Base-by-base conservation (phyloP, 1,140 invertebrate genomes). In the Drosophila watanabei region DNA sequence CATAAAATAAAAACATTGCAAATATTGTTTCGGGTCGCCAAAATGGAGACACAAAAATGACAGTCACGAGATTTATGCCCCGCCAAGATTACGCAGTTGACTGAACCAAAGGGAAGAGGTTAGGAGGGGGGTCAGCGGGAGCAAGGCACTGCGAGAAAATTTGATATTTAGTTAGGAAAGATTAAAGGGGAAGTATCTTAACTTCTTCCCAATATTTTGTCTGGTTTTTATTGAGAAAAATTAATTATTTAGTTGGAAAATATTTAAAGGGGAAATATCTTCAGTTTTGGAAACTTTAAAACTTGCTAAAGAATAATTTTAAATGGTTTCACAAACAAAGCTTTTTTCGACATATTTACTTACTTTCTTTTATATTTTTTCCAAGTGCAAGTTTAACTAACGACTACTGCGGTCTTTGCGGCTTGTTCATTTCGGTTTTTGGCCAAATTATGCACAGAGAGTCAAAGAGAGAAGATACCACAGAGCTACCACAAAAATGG, bases 11-110 rank as follows among this genome's bases (percentile, higher is more conserved):
- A 76, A 87, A 90, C 86, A 90, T 90, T 90, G 86, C 66, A 86
- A 90, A 90, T 91, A 90, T 90, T 90, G 82, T 90, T 90, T 90
- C n/a, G 87, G 87, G 87, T 90, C 86, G 87, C 91, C 90, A 92
- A 92, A 92, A 92, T 92, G 90, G 85, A 90, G 90, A 91, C 90
- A 90, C 90, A 92, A 92, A 92, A 92, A 92, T 92, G 86, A 92
- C 90, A 90, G 85, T 75, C 75, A 79, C 75, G 82, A 92, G 90
- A 92, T 92, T 92, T 92, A 92, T 92, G 90, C 78, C 78, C 65
- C 90, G 71, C 80, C 80, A 80, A 90, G 86, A 89, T 89, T 89
- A 89, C 85, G 85, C 85, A 89, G 85, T 62, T 69, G 65, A 69
- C 46, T 73, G 71, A 58, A n/a, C 28, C 35, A 41, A 80, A 51